These are phyloP conservation scores for Lissonota sp. DNA, from an alignment of 2,888 invertebrate genomes.

Conservation along the genomic window DNA sequence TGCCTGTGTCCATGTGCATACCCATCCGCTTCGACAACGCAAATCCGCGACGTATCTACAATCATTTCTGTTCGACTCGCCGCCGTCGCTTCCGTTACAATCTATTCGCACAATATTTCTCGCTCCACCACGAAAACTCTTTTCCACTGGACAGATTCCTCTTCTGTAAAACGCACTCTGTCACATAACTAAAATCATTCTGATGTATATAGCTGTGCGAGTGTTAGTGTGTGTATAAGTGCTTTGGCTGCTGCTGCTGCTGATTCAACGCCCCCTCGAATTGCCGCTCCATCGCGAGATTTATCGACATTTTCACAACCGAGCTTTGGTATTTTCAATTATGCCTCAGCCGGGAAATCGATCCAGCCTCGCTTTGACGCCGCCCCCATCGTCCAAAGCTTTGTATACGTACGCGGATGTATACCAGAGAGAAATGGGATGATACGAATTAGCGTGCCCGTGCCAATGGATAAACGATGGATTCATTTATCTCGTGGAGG, in stretches of 20 bases:
- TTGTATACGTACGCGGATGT: neutral
- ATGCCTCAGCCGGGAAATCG: constrained; percentile 56
- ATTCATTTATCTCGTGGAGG: constrained; percentile 42
- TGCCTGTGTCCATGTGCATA: neutral
- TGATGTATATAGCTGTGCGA: too few relatives aligned
- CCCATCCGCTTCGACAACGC: neutral
- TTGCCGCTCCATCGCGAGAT: constrained; percentile 59
- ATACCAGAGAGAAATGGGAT: constrained; percentile 39
- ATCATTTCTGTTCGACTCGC: constrained; percentile 3
- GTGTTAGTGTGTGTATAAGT: too few relatives aligned
- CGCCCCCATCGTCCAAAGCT: too few relatives aligned
- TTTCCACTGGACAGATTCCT: neutral
- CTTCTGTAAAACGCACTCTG: neutral
- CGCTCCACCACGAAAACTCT: constrained; percentile 1
- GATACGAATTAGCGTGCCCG: constrained; percentile 62
- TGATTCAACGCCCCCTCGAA: constrained; percentile 7
- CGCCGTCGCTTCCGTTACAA: neutral
- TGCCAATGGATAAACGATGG: constrained; percentile 42
- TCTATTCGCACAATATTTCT: constrained; percentile 1
- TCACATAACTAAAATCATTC: neutral
- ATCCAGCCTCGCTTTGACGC: constrained; percentile 12
- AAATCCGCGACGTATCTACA: neutral
- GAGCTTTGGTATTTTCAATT: constrained; percentile 76
- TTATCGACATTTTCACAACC: constrained; percentile 75
- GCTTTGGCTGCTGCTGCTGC: too few relatives aligned